These are phyloP conservation scores for Deroptyus accipitrinus DNA, from an alignment of 2,113 vertebrate genomes.

Conservation along the genomic window DNA sequence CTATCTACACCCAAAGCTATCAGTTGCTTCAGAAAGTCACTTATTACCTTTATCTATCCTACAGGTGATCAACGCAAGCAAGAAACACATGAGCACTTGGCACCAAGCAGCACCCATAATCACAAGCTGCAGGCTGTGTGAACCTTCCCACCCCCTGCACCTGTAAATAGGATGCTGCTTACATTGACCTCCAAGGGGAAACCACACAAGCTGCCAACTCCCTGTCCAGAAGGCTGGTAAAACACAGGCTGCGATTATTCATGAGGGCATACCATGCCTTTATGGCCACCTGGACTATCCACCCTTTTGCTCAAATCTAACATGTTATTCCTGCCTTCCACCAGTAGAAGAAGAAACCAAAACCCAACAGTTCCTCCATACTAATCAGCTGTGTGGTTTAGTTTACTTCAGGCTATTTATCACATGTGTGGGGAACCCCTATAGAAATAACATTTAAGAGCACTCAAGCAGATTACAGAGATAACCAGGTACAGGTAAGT, in stretches of 20 bases:
- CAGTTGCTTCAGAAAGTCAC: background rate
- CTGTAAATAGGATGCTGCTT: background rate
- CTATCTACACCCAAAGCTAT: background rate
- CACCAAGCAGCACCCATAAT: background rate
- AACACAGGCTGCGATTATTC: background rate
- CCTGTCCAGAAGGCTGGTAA: background rate
- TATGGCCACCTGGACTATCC: background rate
- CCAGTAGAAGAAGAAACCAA: background rate
- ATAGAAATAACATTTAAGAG: constrained; percentile 25
- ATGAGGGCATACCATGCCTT: fast-evolving
- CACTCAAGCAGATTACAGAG: constrained; percentile 30
- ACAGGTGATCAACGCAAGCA: constrained; percentile 27
- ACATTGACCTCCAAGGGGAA: background rate
- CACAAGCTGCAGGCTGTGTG: background rate
- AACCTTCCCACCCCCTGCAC: background rate
- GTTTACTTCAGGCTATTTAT: constrained; percentile 43
- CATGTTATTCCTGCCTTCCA: background rate
- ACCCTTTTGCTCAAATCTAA: background rate
- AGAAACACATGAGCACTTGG: background rate
- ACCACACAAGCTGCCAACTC: background rate
- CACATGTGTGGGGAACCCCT: background rate
- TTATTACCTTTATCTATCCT: constrained; percentile 8
- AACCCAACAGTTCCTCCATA: background rate
- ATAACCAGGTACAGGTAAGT: constrained; percentile 1
- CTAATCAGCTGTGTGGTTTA: background rate